These are phyloP conservation scores for Platalea minor DNA, from an alignment of 2,797 vertebrate genomes.

Conservation along the genomic window DNA sequence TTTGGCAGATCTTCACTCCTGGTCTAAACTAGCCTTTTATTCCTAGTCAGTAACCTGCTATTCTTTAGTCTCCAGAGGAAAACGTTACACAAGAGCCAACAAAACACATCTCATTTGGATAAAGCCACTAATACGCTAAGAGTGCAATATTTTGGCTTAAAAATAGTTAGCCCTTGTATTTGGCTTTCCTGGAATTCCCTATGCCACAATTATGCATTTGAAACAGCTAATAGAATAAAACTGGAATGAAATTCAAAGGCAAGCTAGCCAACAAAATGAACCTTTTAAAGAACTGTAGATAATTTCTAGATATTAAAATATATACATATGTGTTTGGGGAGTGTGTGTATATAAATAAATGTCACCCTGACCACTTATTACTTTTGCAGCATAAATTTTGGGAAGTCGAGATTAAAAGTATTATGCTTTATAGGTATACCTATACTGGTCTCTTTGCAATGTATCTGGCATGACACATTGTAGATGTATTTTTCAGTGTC, in stretches of 20 bases:
- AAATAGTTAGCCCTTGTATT: background rate
- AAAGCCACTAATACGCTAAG: background rate
- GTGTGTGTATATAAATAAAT: background rate
- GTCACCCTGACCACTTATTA: background rate
- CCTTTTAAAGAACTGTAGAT: background rate
- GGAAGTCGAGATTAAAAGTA: background rate
- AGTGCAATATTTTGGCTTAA: background rate
- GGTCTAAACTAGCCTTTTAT: background rate
- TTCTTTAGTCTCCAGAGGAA: background rate
- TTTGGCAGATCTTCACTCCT: background rate
- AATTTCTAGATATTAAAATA: background rate
- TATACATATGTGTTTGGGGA: accelerated
- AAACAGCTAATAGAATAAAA: background rate
- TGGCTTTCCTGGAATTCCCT: conserved; percentile 3
- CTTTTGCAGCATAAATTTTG: background rate
- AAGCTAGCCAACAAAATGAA: background rate
- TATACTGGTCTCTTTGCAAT: background rate
- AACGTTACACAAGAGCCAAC: background rate
- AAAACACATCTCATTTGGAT: background rate
- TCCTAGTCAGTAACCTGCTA: background rate
- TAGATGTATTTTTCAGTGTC: background rate
- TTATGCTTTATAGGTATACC: background rate
- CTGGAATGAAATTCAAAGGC: background rate
- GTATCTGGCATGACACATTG: background rate
- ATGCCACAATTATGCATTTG: background rate